A percentile compares a stretch with the other conserved stretches of the same genome.
Conservation (phyloP, 1,140 invertebrate genomes). For the Formica selysi region DNA sequence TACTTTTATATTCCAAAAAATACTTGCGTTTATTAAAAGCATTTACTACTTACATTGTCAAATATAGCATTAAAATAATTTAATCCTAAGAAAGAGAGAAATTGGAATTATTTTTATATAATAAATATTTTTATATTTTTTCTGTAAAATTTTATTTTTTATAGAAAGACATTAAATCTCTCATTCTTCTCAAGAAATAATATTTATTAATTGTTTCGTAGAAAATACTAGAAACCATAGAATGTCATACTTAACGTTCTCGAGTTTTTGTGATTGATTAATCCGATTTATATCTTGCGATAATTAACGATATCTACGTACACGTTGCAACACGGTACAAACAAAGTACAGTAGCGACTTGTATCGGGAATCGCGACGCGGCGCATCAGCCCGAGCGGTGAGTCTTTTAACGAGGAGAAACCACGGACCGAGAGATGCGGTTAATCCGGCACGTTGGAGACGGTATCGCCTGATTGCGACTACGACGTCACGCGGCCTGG, state of each 20-base stretch:
- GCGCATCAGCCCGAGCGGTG: conserved; percentile 40
- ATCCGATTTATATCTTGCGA: neutral
- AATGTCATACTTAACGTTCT: neutral
- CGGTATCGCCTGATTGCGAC: conserved; percentile 50
- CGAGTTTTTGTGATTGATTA: neutral
- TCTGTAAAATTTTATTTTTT: neutral
- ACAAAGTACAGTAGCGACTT: conserved; percentile 36
- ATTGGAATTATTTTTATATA: neutral
- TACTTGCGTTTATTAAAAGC: neutral
- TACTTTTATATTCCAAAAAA: neutral
- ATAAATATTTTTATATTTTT: neutral
- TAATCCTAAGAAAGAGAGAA: too few relatives aligned
- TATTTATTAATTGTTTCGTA: neutral
- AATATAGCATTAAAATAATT: conserved; percentile 1
- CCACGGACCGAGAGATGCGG: conserved; percentile 43
- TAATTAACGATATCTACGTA: conserved; percentile 35
- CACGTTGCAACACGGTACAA: conserved; percentile 24
- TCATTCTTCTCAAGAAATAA: neutral
- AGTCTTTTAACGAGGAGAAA: conserved; percentile 67
- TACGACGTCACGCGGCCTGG: conserved; percentile 57
- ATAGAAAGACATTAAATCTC: neutral
- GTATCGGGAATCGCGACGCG: conserved; percentile 52
- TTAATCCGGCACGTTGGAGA: conserved; percentile 54
- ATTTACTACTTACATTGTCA: neutral
- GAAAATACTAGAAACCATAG: neutral